phyloP scores from a whole-genome alignment of 2,888 invertebrate species.

The Alloscopus bannaensis region DNA sequence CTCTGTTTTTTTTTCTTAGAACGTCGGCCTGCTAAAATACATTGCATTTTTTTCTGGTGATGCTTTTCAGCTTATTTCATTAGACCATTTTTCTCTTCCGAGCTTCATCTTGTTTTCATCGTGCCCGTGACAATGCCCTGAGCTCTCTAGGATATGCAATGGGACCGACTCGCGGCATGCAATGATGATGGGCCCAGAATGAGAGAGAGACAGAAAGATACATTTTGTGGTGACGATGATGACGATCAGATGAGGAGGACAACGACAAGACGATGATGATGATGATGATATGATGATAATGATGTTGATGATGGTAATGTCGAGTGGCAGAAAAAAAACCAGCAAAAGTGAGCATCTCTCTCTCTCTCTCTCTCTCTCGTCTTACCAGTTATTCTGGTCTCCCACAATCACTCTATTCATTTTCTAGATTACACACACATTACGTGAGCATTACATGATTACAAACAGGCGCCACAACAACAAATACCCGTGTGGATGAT shows the following conservation, averaged over 20 bases:
- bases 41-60: background rate
- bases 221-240: conserved; percentile 38
- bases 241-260: conserved; percentile 48
- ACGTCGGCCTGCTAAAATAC: background rate
- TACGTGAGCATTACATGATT: conserved; percentile 65
- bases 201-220: background rate
- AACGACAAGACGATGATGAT: conserved; percentile 36
- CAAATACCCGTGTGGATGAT: conserved; percentile 33
- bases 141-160: too few relatives aligned
- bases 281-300: conserved; percentile 37
- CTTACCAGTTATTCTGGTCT: conserved; percentile 65
- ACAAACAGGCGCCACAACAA: conserved; percentile 59
- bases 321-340: too few relatives aligned
- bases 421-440: conserved; percentile 59
- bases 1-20: background rate
- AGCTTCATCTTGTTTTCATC: too few relatives aligned
- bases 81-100: background rate
- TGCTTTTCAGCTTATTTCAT: background rate
- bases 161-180: background rate
- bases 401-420: conserved; percentile 56
- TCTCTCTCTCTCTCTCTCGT: background rate
- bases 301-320: conserved; percentile 45
- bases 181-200: background rate
- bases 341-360: conserved; percentile 29
- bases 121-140: conserved; percentile 45